These are phyloP conservation scores for Odontesthes bonariensis DNA, from an alignment of 2,113 vertebrate species.

Conservation along the genomic window DNA sequence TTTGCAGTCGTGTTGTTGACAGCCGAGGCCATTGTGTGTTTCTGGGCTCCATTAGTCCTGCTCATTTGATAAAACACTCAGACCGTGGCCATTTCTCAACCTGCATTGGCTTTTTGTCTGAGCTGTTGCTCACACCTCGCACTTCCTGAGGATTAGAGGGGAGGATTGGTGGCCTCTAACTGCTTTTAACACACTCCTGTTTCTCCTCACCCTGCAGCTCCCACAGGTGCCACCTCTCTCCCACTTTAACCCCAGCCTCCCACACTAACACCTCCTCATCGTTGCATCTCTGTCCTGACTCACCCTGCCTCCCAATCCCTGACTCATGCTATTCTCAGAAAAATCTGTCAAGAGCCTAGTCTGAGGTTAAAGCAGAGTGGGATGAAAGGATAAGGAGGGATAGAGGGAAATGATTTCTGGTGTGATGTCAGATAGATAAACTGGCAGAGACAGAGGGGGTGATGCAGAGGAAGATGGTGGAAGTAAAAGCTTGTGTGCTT, in stretches of 20 bases:
- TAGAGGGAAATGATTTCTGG: conserved; percentile 26
- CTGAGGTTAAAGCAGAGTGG: conserved; percentile 24
- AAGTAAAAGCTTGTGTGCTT: conserved; percentile 42
- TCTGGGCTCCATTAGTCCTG: conserved; percentile 18
- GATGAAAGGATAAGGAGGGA: conserved; percentile 13
- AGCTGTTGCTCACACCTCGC: not conserved
- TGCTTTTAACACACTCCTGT: conserved; percentile 38
- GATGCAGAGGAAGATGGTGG: not conserved
- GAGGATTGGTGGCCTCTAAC: conserved; percentile 15
- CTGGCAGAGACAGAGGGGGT: conserved; percentile 1
- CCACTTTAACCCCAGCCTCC: conserved; percentile 12
- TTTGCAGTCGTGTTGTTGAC: conserved; percentile 42
- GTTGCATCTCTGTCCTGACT: conserved; percentile 61
- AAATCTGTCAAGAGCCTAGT: conserved; percentile 65
- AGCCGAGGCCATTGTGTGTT: conserved; percentile 10
- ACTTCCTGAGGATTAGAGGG: not conserved
- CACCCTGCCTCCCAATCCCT: conserved; percentile 63
- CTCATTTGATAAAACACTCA: conserved; percentile 17
- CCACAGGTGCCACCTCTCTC: conserved; percentile 36
- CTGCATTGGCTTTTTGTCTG: conserved; percentile 1
- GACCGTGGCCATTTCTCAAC: not conserved
- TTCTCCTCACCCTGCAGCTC: conserved; percentile 7
- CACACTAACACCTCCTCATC: not conserved
- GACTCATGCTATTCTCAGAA: conserved; percentile 73
- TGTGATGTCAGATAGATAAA: conserved; percentile 30